Conservation (phyloP, 1,140 invertebrate species). For the Papilio glaucus region DNA sequence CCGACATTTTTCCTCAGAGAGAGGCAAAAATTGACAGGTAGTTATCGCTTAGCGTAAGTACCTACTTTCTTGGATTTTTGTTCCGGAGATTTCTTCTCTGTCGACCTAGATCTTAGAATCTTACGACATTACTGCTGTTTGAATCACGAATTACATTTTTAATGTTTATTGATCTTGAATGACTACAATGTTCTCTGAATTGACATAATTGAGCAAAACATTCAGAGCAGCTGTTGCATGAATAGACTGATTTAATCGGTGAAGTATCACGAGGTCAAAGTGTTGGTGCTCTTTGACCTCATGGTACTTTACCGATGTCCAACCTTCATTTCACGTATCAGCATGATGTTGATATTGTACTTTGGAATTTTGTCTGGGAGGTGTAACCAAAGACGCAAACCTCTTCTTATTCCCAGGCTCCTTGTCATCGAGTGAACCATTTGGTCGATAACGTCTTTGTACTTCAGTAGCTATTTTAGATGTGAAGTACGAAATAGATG, state of each 20-base stretch:
- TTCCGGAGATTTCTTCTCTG: not conserved
- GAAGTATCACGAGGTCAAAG: not conserved
- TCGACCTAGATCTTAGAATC: no score
- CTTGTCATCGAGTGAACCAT: no score
- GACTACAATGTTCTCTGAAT: not conserved
- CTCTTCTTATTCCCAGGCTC: no score
- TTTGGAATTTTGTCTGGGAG: no score
- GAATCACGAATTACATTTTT: not conserved
- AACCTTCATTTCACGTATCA: no score
- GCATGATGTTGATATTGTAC: no score
- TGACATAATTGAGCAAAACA: not conserved
- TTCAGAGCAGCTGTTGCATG: not conserved
- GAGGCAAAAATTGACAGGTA: slow-evolving; percentile 20
- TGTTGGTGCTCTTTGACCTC: not conserved
- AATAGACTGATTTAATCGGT: not conserved
- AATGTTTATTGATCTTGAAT: not conserved
- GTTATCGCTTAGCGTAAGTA: not conserved
- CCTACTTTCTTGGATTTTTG: not conserved
- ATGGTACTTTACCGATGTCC: no score
- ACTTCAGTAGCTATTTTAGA: no score
- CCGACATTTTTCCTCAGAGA: slow-evolving; percentile 11
- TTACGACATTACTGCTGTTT: not conserved
- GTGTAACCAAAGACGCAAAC: no score
- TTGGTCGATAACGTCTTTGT: no score
- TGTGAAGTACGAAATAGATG: no score